These are phyloP conservation scores for Chelmon rostratus DNA, from an alignment of 2,797 vertebrate genomes.

Conservation along the genomic window DNA sequence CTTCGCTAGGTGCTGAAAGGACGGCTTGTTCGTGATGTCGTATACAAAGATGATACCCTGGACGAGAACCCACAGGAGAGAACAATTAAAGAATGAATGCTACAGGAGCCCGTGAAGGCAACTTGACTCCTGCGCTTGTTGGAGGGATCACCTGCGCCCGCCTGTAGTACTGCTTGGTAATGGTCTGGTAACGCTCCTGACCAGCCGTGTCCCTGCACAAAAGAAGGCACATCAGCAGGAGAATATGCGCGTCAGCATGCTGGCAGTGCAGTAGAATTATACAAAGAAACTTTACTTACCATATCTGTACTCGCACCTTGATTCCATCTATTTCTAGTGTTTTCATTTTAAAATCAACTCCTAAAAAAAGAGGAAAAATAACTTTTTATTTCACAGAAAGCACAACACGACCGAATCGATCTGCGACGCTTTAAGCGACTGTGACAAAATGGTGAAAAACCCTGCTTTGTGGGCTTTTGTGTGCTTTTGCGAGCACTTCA, in stretches of 20 bases:
- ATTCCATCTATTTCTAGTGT: slow-evolving; percentile 94
- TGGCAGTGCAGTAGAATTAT: background rate
- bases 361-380: slow-evolving; percentile 72
- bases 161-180: slow-evolving; percentile 97
- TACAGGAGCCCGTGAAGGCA: background rate
- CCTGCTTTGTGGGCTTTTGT: background rate
- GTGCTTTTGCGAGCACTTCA: slow-evolving; percentile 5
- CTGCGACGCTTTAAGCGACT: background rate
- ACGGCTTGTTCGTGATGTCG: slow-evolving; percentile 91
- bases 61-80: slow-evolving; percentile 10
- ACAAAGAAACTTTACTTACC: slow-evolving; percentile 83
- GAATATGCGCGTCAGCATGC: background rate
- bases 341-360: slow-evolving; percentile 99
- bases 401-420: background rate
- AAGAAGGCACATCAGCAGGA: slow-evolving; percentile 24
- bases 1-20: slow-evolving; percentile 95
- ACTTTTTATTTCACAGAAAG: background rate
- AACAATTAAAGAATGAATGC: slow-evolving; percentile 1
- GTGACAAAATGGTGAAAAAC: background rate
- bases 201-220: slow-evolving; percentile 94
- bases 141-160: slow-evolving; percentile 89
- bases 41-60: slow-evolving; percentile 96
- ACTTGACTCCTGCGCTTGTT: background rate
- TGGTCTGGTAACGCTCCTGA: slow-evolving; percentile 97
- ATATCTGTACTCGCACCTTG: slow-evolving; percentile 96